Evolutionary conservation across 1,140 invertebrate genomes (phyloP), one percentile per base, ranked within the genome.

Genomic region (Phenacoccus solenopsis): DNA sequence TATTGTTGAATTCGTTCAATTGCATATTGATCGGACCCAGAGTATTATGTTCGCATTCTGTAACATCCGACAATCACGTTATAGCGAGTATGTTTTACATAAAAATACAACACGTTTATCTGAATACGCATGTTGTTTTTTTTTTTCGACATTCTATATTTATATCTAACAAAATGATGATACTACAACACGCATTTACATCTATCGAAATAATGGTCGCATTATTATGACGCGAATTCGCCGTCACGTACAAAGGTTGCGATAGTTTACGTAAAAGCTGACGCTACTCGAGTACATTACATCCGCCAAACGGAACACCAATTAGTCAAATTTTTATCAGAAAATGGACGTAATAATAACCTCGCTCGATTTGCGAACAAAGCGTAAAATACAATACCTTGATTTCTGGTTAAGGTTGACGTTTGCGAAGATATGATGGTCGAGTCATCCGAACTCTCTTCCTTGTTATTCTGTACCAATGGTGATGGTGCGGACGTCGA

Each of bases 381-480:
- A 16, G 20, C 5, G 20, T 9, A 9, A 49, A 9, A 32, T 16
- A 49, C 38, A 64, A 64, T 79, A 84, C 85, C 88, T 83, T 95
- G 91, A 80, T 94, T 96, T 75, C 95, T 85, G 9, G 95, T 98
- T 1, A 97, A 82, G 0, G 95, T 98, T 0, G 94, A 96, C 0
- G 94, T 96, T 79, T 96, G 93, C 21, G 92, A 94, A 20, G 94
- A 96, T 70, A 96, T 96, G 70, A 97, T 93, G 0, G 94, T 98
- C 12, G 92, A 95, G 77, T 97, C 95, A 79, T 98, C 95, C 71
- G 93, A 96, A 74, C 94, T 96, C 78, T 97, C 94, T 77, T 96
- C 94, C 76, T 82, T 82, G 59, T 82, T 80, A 9, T 74, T 24
- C 13, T 22, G 32, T 21, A 35, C 57, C 25, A 57, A 13, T 5